Conservation (phyloP, 1,140 invertebrate species). For the Bactericera cockerelli region DNA sequence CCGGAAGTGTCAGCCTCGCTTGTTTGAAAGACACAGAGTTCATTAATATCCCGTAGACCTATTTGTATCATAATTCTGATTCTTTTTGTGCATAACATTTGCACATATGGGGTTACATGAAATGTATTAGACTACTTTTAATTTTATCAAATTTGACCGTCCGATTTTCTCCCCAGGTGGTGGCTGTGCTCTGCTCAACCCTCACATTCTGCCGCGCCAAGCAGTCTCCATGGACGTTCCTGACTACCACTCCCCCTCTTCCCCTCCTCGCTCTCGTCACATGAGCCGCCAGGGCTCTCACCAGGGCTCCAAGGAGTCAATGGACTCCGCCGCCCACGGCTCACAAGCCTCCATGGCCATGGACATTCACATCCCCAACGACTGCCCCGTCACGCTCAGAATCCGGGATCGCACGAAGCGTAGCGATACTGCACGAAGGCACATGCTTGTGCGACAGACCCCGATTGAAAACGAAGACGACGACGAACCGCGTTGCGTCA, state of each 20-base stretch:
- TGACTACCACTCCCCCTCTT: slow-evolving; percentile 24
- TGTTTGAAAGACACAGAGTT: no score
- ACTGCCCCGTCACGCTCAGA: slow-evolving; percentile 46
- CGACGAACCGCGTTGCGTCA: slow-evolving; percentile 21
- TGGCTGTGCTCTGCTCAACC: slow-evolving; percentile 39
- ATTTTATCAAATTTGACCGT: no score
- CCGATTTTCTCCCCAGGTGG: no score
- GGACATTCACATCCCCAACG: slow-evolving; percentile 47
- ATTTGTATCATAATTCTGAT: no score
- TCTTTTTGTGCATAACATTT: no score
- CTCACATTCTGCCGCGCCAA: slow-evolving; percentile 35
- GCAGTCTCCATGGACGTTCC: slow-evolving; percentile 47
- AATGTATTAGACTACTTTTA: no score
- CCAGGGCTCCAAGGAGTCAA: slow-evolving; percentile 22
- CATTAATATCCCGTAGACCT: no score
- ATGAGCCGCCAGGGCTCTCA: background rate
- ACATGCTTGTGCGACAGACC: slow-evolving; percentile 54
- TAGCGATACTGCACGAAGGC: slow-evolving; percentile 50
- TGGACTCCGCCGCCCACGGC: slow-evolving; percentile 36
- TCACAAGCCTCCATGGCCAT: slow-evolving; percentile 54
- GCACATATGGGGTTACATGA: no score
- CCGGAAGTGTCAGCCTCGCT: no score
- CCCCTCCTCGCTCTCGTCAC: slow-evolving; percentile 21
- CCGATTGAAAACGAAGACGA: slow-evolving; percentile 48
- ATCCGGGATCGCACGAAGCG: slow-evolving; percentile 40